Percentiles rank a stretch among this genome's conserved stretches.
These are phyloP conservation scores for Podocnemis expansa DNA, from an alignment of 2,113 vertebrate species.

Conservation along the genomic window DNA sequence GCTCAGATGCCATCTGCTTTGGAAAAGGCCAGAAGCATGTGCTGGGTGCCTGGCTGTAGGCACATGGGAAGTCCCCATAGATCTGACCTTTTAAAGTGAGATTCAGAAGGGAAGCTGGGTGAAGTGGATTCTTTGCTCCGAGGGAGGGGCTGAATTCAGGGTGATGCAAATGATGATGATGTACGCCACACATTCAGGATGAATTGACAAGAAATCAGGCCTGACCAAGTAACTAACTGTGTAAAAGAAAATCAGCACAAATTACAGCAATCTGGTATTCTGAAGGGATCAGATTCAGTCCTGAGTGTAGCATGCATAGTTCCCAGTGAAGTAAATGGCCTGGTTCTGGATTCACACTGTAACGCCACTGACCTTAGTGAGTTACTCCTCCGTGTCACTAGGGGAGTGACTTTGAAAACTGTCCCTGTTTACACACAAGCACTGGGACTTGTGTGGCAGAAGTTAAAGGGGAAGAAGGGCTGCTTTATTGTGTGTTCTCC, in stretches of 20 bases:
- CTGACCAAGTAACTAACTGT: too few relatives aligned
- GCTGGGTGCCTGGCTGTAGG: neutral
- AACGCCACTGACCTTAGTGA: neutral
- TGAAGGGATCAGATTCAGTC: neutral
- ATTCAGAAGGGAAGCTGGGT: neutral
- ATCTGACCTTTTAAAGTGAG: neutral
- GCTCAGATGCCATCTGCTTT: neutral
- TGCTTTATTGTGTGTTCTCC: neutral
- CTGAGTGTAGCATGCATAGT: too few relatives aligned
- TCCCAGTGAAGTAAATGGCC: neutral
- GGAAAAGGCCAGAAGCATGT: neutral
- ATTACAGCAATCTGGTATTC: neutral
- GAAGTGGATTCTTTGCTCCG: neutral
- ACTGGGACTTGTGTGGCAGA: neutral
- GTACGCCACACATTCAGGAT: neutral
- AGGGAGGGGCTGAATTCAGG: neutral
- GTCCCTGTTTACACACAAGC: neutral
- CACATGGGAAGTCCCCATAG: neutral
- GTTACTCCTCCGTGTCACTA: too few relatives aligned
- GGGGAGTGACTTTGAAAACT: neutral
- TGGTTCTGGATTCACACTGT: neutral
- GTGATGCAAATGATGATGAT: neutral
- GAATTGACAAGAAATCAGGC: neutral
- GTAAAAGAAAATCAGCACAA: neutral
- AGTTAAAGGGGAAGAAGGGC: too few relatives aligned